Base-by-base conservation (phyloP, 2,797 vertebrate species). In the Heterohyrax brucei region DNA sequence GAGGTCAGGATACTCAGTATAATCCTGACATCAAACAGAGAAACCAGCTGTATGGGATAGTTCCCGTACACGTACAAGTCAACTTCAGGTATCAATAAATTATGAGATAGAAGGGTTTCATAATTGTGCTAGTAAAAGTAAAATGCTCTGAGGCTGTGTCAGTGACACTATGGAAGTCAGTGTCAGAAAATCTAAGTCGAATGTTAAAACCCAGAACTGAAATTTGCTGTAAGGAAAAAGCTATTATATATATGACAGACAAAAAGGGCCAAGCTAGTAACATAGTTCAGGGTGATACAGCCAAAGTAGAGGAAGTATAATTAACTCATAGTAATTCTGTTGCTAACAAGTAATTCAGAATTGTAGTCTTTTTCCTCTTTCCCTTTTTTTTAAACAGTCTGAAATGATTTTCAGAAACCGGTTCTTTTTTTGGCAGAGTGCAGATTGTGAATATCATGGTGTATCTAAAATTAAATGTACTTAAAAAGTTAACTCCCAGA, bases 171-270 rank as follows among this genome's bases (percentile, higher is more conserved):
- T 90, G 68, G 26, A 97, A 93, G 18, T 91, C 28, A 92, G 2
- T 64, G 26, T 89, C 56, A 91, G 16, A 73, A 39, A 95, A 91
- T 90, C 78, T 44, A 64, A 93, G 59, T 75, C 75, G 33, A 5
- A 28, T 89, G 10, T 83, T 96, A 96, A 96, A 95, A 91, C 13
- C 19, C 28, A 94, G 82, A 68, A 48, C 50, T 95, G 77, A 95
- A 89, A 78, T 93, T 77, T 75, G 56, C 59, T 80, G 0, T 70
- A 95, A 79, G n/a, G 56, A 75, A 90, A 75, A 85, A 89, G 28
- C 73, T 82, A 7, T 73, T 89, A 82, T 95, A 26, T 82, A n/a
- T 21, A 7, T 91, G 72, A 56, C 28, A 76, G 66, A 30, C 48
- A 62, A 84, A 92, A 92, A 48, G 89, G 30, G 5, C 22, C n/a